A percentile compares a stretch with the other conserved stretches of the same genome.
These are phyloP conservation scores for Pseudomyrmex sp. DNA, from an alignment of 1,140 invertebrate genomes.

Conservation along the genomic window DNA sequence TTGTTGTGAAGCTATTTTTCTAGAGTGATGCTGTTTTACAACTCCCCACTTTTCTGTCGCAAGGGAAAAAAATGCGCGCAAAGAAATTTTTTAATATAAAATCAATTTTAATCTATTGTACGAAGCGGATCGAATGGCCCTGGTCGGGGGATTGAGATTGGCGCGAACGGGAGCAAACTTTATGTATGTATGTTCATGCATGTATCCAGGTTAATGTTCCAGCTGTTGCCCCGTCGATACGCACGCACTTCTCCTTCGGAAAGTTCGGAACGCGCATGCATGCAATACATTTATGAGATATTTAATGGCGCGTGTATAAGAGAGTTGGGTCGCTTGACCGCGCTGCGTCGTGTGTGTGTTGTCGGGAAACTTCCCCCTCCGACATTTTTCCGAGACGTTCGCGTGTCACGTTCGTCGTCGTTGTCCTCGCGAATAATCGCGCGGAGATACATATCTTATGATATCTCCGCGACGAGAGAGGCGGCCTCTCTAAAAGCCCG, in stretches of 20 bases:
- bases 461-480: constrained; percentile 20
- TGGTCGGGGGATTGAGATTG: background rate
- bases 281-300: background rate
- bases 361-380: too few relatives aligned
- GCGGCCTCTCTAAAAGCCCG: constrained; percentile 30
- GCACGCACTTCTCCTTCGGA: background rate
- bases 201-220: constrained; percentile 39
- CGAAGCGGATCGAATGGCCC: background rate
- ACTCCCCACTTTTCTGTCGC: too few relatives aligned
- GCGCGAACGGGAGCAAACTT: background rate
- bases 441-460: background rate
- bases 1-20: too few relatives aligned
- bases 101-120: background rate
- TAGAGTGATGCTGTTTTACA: too few relatives aligned
- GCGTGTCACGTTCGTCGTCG: constrained; percentile 28
- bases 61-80: too few relatives aligned
- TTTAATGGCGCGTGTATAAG: background rate
- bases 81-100: background rate
- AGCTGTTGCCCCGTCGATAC: constrained; percentile 41
- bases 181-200: constrained; percentile 9
- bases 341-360: background rate
- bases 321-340: background rate
- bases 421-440: constrained; percentile 10
- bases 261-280: background rate
- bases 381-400: background rate